These are phyloP conservation scores for Nothura maculosa DNA, from an alignment of 2,797 vertebrate genomes.

Conservation along the genomic window DNA sequence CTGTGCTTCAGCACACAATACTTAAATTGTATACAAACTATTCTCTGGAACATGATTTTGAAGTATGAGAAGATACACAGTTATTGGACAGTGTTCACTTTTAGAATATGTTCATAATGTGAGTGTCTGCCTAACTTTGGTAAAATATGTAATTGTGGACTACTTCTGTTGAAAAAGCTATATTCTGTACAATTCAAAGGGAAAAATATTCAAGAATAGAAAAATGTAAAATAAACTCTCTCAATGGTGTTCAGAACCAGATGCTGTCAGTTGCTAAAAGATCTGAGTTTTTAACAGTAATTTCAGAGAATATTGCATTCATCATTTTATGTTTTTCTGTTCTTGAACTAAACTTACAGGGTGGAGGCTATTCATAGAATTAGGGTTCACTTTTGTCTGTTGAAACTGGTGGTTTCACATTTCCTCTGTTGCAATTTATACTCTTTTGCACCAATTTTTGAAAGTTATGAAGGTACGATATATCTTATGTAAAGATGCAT, in stretches of 20 bases:
- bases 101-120: not conserved
- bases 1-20: not conserved
- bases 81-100: not conserved
- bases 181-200: not conserved
- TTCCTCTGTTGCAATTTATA: not conserved
- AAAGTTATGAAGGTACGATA: not conserved
- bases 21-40: not conserved
- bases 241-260: not conserved
- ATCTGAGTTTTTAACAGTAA: not conserved
- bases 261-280: not conserved
- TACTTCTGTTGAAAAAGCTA: not conserved
- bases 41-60: not conserved
- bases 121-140: not conserved
- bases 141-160: not conserved
- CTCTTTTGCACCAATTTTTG: not conserved
- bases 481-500: not conserved
- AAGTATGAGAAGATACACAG: not conserved
- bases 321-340: not conserved
- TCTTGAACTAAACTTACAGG: not conserved
- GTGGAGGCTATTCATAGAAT: not conserved
- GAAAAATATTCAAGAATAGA: not conserved
- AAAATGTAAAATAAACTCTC: not conserved
- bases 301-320: too few relatives aligned
- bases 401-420: not conserved
- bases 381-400: not conserved